Percentiles rank a stretch among this genome's conserved stretches.
Evolutionary conservation across 2,113 vertebrate species (phyloP).

Genomic region (Dromiciops gliroides): DNA sequence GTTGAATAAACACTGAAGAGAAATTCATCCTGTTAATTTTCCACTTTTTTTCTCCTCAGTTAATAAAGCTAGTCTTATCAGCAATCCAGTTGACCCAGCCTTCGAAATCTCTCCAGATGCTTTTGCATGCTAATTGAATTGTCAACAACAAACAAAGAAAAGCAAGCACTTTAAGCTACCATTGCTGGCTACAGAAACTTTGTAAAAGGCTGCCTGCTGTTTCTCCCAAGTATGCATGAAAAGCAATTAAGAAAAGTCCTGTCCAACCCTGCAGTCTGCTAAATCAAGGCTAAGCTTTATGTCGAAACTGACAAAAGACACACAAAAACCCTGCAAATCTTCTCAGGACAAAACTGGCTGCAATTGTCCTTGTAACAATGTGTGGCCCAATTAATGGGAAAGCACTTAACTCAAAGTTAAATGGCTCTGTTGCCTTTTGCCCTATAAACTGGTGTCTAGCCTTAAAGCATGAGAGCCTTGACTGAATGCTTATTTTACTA

Average conservation of each 20-base stretch:
- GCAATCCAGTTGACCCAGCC: not conserved
- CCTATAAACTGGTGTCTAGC: slow-evolving; percentile 62
- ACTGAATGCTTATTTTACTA: slow-evolving; percentile 53
- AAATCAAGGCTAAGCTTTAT: slow-evolving; percentile 65
- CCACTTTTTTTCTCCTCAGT: not conserved
- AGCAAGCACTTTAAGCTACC: slow-evolving; percentile 57
- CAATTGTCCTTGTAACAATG: slow-evolving; percentile 59
- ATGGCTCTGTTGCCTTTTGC: slow-evolving; percentile 70
- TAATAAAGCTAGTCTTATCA: slow-evolving; percentile 52
- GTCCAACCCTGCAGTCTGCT: slow-evolving; percentile 55
- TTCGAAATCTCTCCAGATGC: slow-evolving; percentile 42
- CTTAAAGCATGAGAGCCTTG: slow-evolving; percentile 52
- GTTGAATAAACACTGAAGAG: slow-evolving; percentile 28
- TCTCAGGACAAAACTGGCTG: slow-evolving; percentile 55
- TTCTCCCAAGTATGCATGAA: slow-evolving; percentile 67
- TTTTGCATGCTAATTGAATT: slow-evolving; percentile 39
- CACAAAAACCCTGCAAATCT: slow-evolving; percentile 61
- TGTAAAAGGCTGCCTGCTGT: slow-evolving; percentile 61
- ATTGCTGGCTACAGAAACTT: slow-evolving; percentile 45
- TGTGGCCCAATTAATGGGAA: slow-evolving; percentile 75
- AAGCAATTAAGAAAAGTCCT: slow-evolving; percentile 73
- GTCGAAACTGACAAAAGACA: slow-evolving; percentile 67
- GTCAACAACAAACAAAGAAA: slow-evolving; percentile 66
- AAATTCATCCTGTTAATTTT: slow-evolving; percentile 15
- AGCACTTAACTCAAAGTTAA: slow-evolving; percentile 65